Evolutionary conservation across 2,888 invertebrate species (phyloP).

Genomic region (Hymenopus coronatus): DNA sequence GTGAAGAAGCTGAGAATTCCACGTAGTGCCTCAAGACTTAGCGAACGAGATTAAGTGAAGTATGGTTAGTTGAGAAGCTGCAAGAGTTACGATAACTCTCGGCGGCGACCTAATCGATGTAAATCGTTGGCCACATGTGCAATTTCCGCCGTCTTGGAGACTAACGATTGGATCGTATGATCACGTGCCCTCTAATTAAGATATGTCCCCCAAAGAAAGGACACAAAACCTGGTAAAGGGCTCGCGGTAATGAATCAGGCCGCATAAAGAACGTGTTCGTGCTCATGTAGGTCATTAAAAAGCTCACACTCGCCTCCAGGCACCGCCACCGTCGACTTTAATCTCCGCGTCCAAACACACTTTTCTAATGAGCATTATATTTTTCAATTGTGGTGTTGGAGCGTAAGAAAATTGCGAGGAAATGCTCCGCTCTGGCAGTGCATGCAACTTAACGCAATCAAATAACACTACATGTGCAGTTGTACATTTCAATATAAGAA

Average conservation of each 20-base stretch:
- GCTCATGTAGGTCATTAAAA: not conserved
- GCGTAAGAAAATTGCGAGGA: not conserved
- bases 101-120: not conserved
- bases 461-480: not conserved
- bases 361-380: not conserved
- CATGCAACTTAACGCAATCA: not conserved
- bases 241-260: too few species aligned
- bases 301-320: not conserved
- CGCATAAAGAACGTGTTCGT: too few species aligned
- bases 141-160: not conserved
- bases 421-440: not conserved
- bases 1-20: not conserved
- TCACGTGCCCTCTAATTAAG: not conserved
- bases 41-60: not conserved
- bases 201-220: not conserved
- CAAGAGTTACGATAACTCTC: not conserved
- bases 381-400: not conserved
- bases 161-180: not conserved
- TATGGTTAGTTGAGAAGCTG: not conserved
- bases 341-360: not conserved
- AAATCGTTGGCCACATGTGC: not conserved
- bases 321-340: too few species aligned
- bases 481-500: not conserved
- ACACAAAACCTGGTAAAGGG: not conserved
- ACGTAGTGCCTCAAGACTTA: not conserved